phyloP scores from a whole-genome alignment of 2,888 invertebrate species.

The Leptogaster cylindrica region DNA sequence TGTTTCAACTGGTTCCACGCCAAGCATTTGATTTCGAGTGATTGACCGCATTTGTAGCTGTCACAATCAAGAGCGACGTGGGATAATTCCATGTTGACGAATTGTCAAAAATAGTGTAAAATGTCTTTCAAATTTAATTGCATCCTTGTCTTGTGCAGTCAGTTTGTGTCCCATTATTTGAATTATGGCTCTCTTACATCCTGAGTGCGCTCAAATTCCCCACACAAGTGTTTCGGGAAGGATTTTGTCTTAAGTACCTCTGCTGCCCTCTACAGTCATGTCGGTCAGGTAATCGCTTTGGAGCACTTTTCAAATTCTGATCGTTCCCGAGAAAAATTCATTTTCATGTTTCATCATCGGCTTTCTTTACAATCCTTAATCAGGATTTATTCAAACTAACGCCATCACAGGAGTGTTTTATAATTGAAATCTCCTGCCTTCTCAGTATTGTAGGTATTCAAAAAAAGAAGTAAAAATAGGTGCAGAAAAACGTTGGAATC shows the following conservation, averaged over 20 bases:
- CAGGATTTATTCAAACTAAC: too few relatives aligned
- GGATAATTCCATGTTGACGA: constrained; percentile 30
- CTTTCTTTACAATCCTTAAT: too few relatives aligned
- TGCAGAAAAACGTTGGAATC: neutral
- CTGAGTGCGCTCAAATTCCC: neutral
- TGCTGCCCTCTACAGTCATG: neutral
- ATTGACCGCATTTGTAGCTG: constrained; percentile 39
- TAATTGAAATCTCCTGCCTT: neutral
- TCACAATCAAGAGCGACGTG: constrained; percentile 20
- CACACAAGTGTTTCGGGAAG: neutral
- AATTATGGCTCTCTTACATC: constrained; percentile 13
- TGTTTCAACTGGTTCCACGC: constrained; percentile 11
- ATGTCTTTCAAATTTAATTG: too few relatives aligned
- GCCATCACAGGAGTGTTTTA: too few relatives aligned
- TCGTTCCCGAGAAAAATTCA: too few relatives aligned
- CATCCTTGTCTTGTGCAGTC: neutral
- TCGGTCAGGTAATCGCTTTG: neutral
- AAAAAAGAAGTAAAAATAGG: neutral
- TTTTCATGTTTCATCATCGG: too few relatives aligned
- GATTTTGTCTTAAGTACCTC: too few relatives aligned
- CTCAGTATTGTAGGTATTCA: neutral
- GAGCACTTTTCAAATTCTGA: neutral
- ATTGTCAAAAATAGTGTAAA: constrained; percentile 28
- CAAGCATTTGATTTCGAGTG: constrained; percentile 20
- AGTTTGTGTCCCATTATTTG: constrained; percentile 21